Evolutionary conservation across 2,888 invertebrate species (phyloP), one percentile per base, ranked within the genome.

Genomic region (Stenchaetothrips biformis): DNA sequence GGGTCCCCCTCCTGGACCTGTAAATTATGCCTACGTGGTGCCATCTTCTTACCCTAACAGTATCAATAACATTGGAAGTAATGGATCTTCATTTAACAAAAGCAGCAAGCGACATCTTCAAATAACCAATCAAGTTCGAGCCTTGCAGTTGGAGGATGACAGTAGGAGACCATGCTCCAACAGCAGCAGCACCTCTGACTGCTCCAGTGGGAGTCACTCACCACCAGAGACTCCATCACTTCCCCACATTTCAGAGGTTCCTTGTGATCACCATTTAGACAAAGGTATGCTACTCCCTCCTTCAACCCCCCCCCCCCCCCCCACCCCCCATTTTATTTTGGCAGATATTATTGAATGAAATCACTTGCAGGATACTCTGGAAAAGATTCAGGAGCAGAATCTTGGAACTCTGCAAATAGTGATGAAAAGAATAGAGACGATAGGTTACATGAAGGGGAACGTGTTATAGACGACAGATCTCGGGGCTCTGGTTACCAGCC

Each of bases 191-290:
- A 89, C 89, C 82, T 88, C 88, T 77, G 84, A 84, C 27, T 88
- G 88, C 82, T 89, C 89, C 81, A 88, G 88, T 78, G 87, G 87
- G 25, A 88, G 89, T 82, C 88, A 90, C 82, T 90, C 90, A 25
- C 90, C 90, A 0, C 89, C 89, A 11, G 91, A 90, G 83, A 91
- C 91, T 49, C 88, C 85, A 37, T 74, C 67, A 9, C 67, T 74
- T 25, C 82, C 82, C 13, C 47, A 77, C 13, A 80, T 81, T 49
- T 81, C 67, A 21, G 67, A 74, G 25, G 67, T 74, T 11, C 67
- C 67, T 8, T 11, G 18, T 59, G 59, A 62, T 47, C 80, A 81
- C 13, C 81, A 82, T 48, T 83, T 82, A 82, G 82, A 82, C 16
- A 80, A 78, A 79, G 81, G 83, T 81, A 47, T 53, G 80, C 79